Base-by-base conservation (phyloP, 2,888 invertebrate species). In the Nephrocerus scutellatus region DNA sequence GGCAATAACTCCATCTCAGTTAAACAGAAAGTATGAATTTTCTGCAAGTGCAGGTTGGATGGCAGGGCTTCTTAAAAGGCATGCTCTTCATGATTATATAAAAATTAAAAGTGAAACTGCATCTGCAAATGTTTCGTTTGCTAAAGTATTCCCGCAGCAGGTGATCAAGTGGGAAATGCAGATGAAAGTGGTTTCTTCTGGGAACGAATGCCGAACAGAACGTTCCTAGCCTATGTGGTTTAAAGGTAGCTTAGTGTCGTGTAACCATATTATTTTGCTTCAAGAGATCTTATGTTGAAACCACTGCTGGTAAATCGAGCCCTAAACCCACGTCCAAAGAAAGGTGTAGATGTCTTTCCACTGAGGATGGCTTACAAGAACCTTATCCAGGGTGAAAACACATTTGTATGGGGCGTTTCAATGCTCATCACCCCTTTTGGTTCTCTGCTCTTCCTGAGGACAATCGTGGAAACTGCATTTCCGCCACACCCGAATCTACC, bases 121-220 rank as follows among this genome's bases (percentile, higher is more conserved):
- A 20, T 42, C 39, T 31, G 39, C 25, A 33, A 39, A 39, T 44
- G 31, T 41, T 12, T 10, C 30, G 15, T 31, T 37, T 40, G 39
- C 39, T n/a, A 19, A 36, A 28, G 28, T 26, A 36, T 43, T 18
- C 35, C 31, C 35, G n/a, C n/a, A n/a, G n/a, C n/a, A n/a, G n/a
- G n/a, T n/a, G n/a, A n/a, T n/a, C 47, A 51, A 39, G 44, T 51
- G 19, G 48, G 43, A 30, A 51, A 52, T 44, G 46, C 46, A 12
- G 43, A 49, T 26, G 49, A 50, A 36, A 48, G 44, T 3, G 47
- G 48, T 13, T 29, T 51, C 7, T 52, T 48, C 36, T 54, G 49
- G 49, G 54, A 52, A 34, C 46, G 47, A 50, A 51, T 57, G 52
- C 53, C 54, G 23, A 47, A 43, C 10, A 32, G 49, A 41, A 59